These are phyloP conservation scores for Drosophila sp. DNA, from an alignment of 1,140 invertebrate genomes.

Conservation along the genomic window DNA sequence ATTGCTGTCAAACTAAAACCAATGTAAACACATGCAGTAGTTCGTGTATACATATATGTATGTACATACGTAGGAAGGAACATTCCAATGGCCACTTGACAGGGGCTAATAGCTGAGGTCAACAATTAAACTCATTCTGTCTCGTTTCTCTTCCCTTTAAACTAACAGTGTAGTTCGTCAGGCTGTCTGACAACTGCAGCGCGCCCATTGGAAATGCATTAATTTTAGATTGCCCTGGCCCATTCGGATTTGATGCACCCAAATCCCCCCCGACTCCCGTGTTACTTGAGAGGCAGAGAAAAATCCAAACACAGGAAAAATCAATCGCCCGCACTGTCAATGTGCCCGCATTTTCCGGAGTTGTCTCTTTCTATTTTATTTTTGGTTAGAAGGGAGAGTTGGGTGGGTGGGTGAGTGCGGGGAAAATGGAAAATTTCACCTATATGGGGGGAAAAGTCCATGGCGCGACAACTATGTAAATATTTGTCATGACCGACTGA, in stretches of 20 bases:
- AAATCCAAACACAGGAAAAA: constrained; percentile 71
- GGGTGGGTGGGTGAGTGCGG: constrained; percentile 5
- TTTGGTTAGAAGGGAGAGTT: constrained; percentile 9
- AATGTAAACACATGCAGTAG: constrained; percentile 8
- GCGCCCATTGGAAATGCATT: constrained; percentile 63
- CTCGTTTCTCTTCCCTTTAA: constrained; percentile 22
- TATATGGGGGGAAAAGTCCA: constrained; percentile 39
- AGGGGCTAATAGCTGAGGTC: constrained; percentile 78
- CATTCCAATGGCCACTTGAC: constrained; percentile 51
- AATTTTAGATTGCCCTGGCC: constrained; percentile 67
- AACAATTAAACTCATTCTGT: constrained; percentile 80
- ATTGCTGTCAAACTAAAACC: constrained; percentile 48
- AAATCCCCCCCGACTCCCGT: neutral
- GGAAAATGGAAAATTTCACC: constrained; percentile 46
- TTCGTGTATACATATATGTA: neutral
- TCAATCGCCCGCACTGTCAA: constrained; percentile 79
- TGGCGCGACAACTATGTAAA: constrained; percentile 70
- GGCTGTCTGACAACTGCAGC: constrained; percentile 62
- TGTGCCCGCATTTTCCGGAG: constrained; percentile 72
- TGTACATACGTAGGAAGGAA: neutral
- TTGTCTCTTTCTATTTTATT: constrained; percentile 38
- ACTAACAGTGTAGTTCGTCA: constrained; percentile 6
- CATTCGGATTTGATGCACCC: neutral
- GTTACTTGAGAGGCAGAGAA: constrained; percentile 25
- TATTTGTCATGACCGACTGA: constrained; percentile 71